phyloP scores from a whole-genome alignment of 2,888 invertebrate species.

The Sinhomidia bicolor region DNA sequence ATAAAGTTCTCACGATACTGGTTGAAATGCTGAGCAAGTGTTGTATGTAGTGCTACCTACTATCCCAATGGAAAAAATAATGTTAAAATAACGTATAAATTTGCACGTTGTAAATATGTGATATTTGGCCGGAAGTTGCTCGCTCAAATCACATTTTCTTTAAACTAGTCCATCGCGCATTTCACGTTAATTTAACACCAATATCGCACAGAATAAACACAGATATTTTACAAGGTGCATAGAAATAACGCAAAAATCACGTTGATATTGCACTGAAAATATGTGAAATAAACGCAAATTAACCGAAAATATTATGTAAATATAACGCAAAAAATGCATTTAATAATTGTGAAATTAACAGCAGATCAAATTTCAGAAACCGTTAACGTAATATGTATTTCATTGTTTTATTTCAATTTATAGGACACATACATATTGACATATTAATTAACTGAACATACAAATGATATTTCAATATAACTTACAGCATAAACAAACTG shows the following conservation, averaged over 20 bases:
- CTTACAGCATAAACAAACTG: too few relatives aligned
- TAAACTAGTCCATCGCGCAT: not conserved
- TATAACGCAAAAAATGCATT: too few relatives aligned
- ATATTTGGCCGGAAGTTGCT: not conserved
- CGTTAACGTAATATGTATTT: too few relatives aligned
- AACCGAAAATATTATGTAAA: too few relatives aligned
- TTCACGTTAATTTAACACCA: not conserved
- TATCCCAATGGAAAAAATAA: not conserved
- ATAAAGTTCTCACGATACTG: too few relatives aligned
- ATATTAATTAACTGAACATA: too few relatives aligned
- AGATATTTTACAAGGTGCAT: too few relatives aligned
- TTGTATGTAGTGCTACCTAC: too few relatives aligned
- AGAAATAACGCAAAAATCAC: not conserved
- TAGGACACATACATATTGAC: too few relatives aligned
- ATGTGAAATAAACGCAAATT: not conserved
- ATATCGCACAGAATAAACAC: not conserved
- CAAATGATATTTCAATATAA: not conserved
- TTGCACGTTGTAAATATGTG: not conserved
- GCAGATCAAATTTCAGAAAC: not conserved
- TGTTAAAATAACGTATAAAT: not conserved
- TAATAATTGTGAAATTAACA: not conserved
- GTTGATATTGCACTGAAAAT: not conserved
- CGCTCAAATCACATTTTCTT: not conserved
- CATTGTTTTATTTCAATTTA: too few relatives aligned
- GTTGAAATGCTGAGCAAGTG: too few relatives aligned